phyloP scores from a whole-genome alignment of 1,140 invertebrate species.

The Drosophila tropicalis region DNA sequence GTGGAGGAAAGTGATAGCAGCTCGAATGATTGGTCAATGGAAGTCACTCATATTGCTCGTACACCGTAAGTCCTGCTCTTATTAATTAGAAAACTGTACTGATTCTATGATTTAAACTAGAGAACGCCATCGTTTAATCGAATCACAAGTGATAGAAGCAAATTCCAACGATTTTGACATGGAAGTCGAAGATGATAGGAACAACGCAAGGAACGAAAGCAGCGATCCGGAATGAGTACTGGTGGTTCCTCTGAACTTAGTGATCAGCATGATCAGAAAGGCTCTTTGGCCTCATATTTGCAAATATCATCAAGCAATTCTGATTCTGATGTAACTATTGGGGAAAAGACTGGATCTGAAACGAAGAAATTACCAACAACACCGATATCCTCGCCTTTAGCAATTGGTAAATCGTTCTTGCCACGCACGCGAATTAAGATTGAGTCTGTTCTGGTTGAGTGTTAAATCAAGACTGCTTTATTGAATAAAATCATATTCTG shows the following conservation, averaged over 20 bases:
- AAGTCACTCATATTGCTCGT: slow-evolving; percentile 29
- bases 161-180: not conserved
- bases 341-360: not conserved
- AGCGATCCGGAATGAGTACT: not conserved
- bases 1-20: slow-evolving; percentile 12
- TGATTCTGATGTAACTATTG: not conserved
- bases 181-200: too few species aligned
- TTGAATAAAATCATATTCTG: too few species aligned
- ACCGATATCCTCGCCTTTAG: not conserved
- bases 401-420: not conserved
- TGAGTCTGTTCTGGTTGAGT: too few species aligned
- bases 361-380: not conserved
- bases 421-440: too few species aligned
- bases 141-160: not conserved
- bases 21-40: slow-evolving; percentile 47
- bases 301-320: slow-evolving; percentile 10
- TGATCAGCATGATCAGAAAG: not conserved
- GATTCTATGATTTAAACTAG: not conserved
- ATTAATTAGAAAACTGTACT: not conserved
- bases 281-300: not conserved
- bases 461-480: too few species aligned
- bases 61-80: slow-evolving; percentile 29
- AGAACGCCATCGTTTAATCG: not conserved
- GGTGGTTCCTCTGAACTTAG: not conserved
- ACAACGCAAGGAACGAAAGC: too few species aligned